Evolutionary conservation across 2,888 invertebrate species (phyloP).

Genomic region (Cryptocephalus moraei): DNA sequence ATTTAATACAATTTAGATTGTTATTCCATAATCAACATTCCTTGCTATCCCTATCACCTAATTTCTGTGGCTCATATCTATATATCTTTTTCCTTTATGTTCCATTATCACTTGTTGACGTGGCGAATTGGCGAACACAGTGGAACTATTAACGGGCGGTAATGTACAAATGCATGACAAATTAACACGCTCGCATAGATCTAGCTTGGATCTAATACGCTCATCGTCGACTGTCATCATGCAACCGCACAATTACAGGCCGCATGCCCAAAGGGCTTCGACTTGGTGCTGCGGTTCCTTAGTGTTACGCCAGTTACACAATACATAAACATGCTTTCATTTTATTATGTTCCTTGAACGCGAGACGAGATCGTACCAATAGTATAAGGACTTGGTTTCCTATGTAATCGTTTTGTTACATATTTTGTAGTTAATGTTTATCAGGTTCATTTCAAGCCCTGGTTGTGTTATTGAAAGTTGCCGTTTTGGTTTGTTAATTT

Average conservation of each 20-base stretch:
- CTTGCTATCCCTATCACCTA: no score
- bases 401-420: no score
- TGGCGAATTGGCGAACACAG: conserved; percentile 34
- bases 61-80: not conserved
- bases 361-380: no score
- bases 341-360: no score
- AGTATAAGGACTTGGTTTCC: no score
- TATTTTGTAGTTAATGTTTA: no score
- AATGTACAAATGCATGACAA: conserved; percentile 59
- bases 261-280: conserved; percentile 48
- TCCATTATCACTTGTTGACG: conserved; percentile 21
- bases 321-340: conserved; percentile 37
- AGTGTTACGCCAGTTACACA: conserved; percentile 63
- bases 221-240: conserved; percentile 29
- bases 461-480: no score
- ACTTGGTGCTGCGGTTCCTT: conserved; percentile 74
- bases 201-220: conserved; percentile 31
- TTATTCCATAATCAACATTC: no score
- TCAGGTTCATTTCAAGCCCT: no score
- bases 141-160: conserved; percentile 58
- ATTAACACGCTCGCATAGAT: conserved; percentile 32
- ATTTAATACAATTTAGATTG: no score
- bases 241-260: conserved; percentile 33
- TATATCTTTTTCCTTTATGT: conserved; percentile 22
- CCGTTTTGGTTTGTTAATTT: not conserved